Evolutionary conservation across 2,888 invertebrate species (phyloP), one percentile per base, ranked within the genome.

Genomic region (Parthenolecanium corni): DNA sequence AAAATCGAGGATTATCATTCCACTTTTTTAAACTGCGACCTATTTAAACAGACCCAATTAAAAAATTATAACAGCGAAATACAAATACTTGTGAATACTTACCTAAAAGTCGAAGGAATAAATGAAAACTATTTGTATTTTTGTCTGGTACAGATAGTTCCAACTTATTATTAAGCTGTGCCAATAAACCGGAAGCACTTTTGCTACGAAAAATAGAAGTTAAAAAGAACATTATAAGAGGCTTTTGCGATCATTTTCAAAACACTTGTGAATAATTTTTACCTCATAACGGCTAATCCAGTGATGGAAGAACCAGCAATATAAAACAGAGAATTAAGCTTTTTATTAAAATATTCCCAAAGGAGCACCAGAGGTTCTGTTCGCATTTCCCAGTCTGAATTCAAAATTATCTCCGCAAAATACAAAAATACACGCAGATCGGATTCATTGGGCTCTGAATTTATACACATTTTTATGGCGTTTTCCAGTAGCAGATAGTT

Each of bases 291-390:
- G 1, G 74, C 74, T 56, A 77, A 73, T 70, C 76, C 76, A 53
- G 76, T 76, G 52, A 77, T 71, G 0, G 77, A 73, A n/a, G 75
- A 70, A 24, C 76, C 76, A 21, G 75, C 73, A 14, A 77, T 69
- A 64, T 76, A 73, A 68, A 80, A 81, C 2, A 76, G 75, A 38
- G 76, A 75, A 69, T 81, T 79, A 3, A 82, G 72, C 69, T 77
- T 75, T 62, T 78, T 77, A 68, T 81, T 78, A 68, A 79, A 79
- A 69, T 78, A 77, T 67, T 81, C 81, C 80, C 81, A 80, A 2
- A 81, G 70, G 46, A 75, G 70, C 64, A 77, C 75, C 18, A 79
- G 70, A 52, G 78, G 74, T 64, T 77, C 76, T 11, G 75, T 74
- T 66, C 76, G 75, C 11, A 78, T 74, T 25, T 75, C 73, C 76